Conservation (phyloP, 2,113 vertebrate species). For the Rhizomys pruinosus region DNA sequence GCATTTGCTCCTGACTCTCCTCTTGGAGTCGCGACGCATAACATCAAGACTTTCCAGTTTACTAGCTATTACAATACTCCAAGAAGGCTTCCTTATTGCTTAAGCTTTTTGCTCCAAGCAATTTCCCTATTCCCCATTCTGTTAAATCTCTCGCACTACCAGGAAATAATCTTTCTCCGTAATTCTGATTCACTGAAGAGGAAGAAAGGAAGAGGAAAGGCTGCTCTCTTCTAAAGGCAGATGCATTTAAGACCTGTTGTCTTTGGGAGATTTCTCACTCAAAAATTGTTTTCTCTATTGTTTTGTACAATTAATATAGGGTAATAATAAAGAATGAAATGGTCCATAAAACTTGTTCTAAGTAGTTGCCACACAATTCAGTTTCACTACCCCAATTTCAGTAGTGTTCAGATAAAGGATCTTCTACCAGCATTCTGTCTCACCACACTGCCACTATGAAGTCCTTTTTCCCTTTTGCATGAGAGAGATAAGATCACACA, state of each 20-base stretch:
- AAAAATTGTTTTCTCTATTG: background rate
- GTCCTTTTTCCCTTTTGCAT: background rate
- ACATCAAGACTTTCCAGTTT: conserved; percentile 16
- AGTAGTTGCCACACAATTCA: background rate
- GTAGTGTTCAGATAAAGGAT: background rate
- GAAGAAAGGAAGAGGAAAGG: background rate
- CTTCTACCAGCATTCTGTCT: background rate
- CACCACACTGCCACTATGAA: background rate
- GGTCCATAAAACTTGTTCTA: background rate
- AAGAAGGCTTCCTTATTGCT: conserved; percentile 4
- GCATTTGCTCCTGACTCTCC: background rate
- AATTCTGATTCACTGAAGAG: background rate
- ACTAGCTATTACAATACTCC: background rate
- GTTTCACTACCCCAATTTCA: conserved; percentile 15
- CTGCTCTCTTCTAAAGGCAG: background rate
- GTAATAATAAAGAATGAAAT: background rate
- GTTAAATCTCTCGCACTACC: conserved; percentile 8
- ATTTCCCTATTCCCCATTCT: conserved; percentile 4
- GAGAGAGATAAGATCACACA: too few species aligned
- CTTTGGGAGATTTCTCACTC: background rate
- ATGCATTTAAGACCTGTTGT: background rate
- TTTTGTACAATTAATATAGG: background rate
- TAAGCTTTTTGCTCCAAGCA: background rate
- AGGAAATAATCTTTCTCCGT: conserved; percentile 60
- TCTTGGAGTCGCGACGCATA: background rate